Evolutionary conservation across 2,113 vertebrate species (phyloP), one percentile per base, ranked within the genome.

Genomic region (Heloderma charlesbogerti): DNA sequence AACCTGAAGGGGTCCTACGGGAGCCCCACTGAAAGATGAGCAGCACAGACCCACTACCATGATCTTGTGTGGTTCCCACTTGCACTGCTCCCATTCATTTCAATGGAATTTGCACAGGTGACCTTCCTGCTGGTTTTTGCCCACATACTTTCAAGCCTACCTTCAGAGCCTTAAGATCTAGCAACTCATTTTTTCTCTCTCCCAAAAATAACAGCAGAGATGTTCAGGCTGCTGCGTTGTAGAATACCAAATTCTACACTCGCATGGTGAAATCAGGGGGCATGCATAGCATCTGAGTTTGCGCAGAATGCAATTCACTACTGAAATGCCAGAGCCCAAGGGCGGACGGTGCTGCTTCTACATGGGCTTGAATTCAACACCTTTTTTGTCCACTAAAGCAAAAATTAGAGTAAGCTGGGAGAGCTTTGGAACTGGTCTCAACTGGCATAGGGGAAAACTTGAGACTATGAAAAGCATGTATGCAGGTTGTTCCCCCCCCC

Each of bases 401-500:
- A 8, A 15, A 18, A 63, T 20, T 6, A 12, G 6, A 34, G 22
- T 67, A 81, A 75, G 0, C 1, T 60, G 71, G 75, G 80, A 29
- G 86, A 12, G 88, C 13, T 22, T 74, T 67, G 43, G 77, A 75
- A 5, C 18, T 43, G 57, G 74, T 72, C 40, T 69, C 37, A 45
- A 54, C 25, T 67, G 27, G 43, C 0, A 90, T 22, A 48, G 81
- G 86, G 16, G 89, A 15, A 86, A 93, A 92, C 87, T 75, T 71
- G 67, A 71, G 31, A 6, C 29, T 75, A 83, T 89, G 91, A 88
- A 94, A 48, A 60, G 80, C 86, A 0, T 0, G 63, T 84, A 88
- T 37, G 0, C 18, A 34, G 18, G 48, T 80, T 18, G 0, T 34
- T 29, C 0, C 18, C 3, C 0, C 31, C 69, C 29, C 0, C 0